phyloP scores from a whole-genome alignment of 2,113 vertebrate genomes.

The Ictidomys tridecemlineatus region DNA sequence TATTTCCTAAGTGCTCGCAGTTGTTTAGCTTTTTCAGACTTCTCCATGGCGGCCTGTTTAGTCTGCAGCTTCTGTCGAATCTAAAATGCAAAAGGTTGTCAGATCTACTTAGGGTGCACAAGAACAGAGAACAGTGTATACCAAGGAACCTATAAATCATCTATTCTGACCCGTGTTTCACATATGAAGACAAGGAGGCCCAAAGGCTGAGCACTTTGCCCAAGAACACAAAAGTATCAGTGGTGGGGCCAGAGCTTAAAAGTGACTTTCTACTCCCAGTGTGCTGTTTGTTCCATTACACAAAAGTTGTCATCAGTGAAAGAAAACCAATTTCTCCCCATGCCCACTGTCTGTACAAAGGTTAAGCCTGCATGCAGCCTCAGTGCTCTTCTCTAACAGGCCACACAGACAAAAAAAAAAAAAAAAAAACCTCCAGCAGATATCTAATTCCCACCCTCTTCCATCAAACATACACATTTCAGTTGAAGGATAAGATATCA shows the following conservation, averaged over 20 bases:
- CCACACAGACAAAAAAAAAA: neutral
- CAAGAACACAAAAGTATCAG: neutral
- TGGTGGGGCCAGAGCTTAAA: neutral
- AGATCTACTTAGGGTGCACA: neutral
- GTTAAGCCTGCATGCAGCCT: neutral
- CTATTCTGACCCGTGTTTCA: neutral
- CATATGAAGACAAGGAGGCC: neutral
- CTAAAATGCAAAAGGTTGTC: conserved; percentile 84
- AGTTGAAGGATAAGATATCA: neutral
- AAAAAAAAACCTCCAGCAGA: neutral
- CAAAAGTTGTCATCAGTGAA: neutral
- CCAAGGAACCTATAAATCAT: neutral
- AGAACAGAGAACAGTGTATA: neutral
- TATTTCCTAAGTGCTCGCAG: conserved; percentile 97
- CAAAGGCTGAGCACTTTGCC: neutral
- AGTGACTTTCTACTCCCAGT: neutral
- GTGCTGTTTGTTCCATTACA: neutral
- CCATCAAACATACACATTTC: neutral
- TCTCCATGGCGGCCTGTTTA: conserved; percentile 95
- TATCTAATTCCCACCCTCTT: neutral
- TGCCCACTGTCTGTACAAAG: neutral
- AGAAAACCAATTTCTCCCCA: neutral
- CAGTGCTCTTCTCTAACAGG: neutral
- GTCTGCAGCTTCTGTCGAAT: conserved; percentile 93
- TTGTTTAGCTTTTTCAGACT: conserved; percentile 97